These are phyloP conservation scores for Nomada fabriciana DNA, from an alignment of 2,888 invertebrate species.

Conservation along the genomic window DNA sequence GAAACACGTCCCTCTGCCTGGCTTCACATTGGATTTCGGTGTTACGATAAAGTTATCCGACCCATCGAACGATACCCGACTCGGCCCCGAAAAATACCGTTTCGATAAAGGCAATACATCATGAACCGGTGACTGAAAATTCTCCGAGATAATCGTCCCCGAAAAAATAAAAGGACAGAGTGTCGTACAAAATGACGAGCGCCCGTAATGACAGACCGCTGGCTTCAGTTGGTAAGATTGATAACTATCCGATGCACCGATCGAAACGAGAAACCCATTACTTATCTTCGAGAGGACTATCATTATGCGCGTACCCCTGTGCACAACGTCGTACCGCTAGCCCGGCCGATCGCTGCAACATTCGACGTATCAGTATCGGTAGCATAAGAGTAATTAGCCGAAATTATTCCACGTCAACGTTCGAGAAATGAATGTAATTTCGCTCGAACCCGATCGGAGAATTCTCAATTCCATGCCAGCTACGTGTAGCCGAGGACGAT, in stretches of 20 bases:
- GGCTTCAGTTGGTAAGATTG: constrained; percentile 73
- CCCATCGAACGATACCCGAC: not conserved
- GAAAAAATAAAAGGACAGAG: constrained; percentile 41
- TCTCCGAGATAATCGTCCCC: constrained; percentile 56
- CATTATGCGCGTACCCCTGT: constrained; percentile 73
- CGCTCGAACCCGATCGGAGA: not conserved
- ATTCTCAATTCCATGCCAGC: not conserved
- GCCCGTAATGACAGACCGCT: constrained; percentile 78
- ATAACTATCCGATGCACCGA: constrained; percentile 80
- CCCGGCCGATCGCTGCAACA: constrained; percentile 68
- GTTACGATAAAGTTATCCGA: constrained; percentile 9
- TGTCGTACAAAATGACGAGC: constrained; percentile 70
- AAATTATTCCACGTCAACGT: constrained; percentile 52
- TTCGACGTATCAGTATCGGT: constrained; percentile 63
- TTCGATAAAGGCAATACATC: constrained; percentile 41
- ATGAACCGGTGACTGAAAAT: constrained; percentile 49
- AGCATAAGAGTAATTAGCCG: constrained; percentile 66
- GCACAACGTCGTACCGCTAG: constrained; percentile 52
- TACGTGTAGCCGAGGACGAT: not conserved
- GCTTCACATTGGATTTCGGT: not conserved
- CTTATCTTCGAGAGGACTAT: constrained; percentile 79
- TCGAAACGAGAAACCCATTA: constrained; percentile 82
- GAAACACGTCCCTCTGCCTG: not conserved
- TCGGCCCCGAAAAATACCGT: not conserved
- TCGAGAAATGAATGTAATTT: constrained; percentile 43